phyloP scores from a whole-genome alignment of 1,140 invertebrate genomes.

The Drosophila neocordata region DNA sequence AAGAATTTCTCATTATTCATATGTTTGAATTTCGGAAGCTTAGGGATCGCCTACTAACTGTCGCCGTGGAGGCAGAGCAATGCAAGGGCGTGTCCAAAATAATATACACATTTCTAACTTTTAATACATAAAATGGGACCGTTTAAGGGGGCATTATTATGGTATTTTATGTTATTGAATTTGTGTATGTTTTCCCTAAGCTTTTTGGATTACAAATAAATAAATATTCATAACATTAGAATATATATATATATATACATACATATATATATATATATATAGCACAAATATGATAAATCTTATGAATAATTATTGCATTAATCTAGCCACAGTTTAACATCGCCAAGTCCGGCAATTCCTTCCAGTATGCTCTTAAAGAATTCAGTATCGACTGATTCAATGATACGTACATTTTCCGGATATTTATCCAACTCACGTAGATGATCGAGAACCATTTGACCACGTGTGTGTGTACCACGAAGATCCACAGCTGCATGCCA shows the following conservation, averaged over 20 bases:
- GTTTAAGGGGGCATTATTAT: no score
- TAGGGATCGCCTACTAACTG: constrained; percentile 9
- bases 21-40: constrained; percentile 28
- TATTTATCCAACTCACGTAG: constrained; percentile 78
- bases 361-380: constrained; percentile 82
- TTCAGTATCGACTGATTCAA: constrained; percentile 84
- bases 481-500: constrained; percentile 85
- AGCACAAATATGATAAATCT: neutral
- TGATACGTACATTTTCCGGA: constrained; percentile 84
- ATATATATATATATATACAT: neutral
- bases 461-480: constrained; percentile 84
- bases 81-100: constrained; percentile 12
- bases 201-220: no score
- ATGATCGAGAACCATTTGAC: constrained; percentile 86
- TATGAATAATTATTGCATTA: neutral
- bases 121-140: neutral
- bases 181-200: no score
- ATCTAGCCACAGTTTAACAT: neutral
- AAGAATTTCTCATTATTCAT: constrained; percentile 38
- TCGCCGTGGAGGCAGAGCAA: constrained; percentile 16
- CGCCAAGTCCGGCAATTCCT: constrained; percentile 58
- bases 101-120: constrained; percentile 34
- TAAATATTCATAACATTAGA: no score
- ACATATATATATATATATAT: neutral
- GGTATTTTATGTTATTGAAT: no score